A percentile compares a stretch with the other conserved stretches of the same genome.
phyloP scores from a whole-genome alignment of 2,797 vertebrate genomes.

The Tenualosa thibaudeaui region DNA sequence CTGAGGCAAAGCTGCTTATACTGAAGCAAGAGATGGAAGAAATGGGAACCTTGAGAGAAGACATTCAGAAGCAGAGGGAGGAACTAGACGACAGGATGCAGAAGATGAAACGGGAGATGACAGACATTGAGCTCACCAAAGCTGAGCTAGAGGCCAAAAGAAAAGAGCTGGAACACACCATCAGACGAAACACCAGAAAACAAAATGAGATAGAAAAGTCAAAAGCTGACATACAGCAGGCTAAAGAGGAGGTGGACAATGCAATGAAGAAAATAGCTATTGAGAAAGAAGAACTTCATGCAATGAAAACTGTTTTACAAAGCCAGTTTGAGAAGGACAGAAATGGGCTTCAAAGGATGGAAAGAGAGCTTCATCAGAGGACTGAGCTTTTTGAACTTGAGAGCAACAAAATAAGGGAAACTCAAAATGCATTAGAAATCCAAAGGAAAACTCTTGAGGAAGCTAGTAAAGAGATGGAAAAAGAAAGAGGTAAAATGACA shows the following conservation, averaged over 20 bases:
- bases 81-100: slow-evolving; percentile 17
- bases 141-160: background rate
- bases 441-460: slow-evolving; percentile 29
- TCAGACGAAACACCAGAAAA: slow-evolving; percentile 29
- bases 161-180: background rate
- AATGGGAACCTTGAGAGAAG: background rate
- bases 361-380: background rate
- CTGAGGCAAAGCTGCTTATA: slow-evolving; percentile 4
- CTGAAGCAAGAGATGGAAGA: background rate
- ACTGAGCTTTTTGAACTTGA: background rate
- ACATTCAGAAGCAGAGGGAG: slow-evolving; percentile 28
- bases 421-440: background rate
- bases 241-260: slow-evolving; percentile 22
- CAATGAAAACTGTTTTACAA: background rate
- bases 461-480: background rate
- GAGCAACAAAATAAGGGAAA: background rate
- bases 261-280: background rate
- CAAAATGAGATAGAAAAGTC: slow-evolving; percentile 27
- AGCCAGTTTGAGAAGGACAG: slow-evolving; percentile 4
- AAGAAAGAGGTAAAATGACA: background rate
- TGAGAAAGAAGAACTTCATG: background rate
- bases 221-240: background rate
- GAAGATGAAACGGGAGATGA: background rate
- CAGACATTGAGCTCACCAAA: slow-evolving; percentile 14
- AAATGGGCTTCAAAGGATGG: slow-evolving; percentile 7